A percentile compares a stretch with the other conserved stretches of the same genome.
phyloP scores from a whole-genome alignment of 2,113 vertebrate genomes.

The Limanda limanda region DNA sequence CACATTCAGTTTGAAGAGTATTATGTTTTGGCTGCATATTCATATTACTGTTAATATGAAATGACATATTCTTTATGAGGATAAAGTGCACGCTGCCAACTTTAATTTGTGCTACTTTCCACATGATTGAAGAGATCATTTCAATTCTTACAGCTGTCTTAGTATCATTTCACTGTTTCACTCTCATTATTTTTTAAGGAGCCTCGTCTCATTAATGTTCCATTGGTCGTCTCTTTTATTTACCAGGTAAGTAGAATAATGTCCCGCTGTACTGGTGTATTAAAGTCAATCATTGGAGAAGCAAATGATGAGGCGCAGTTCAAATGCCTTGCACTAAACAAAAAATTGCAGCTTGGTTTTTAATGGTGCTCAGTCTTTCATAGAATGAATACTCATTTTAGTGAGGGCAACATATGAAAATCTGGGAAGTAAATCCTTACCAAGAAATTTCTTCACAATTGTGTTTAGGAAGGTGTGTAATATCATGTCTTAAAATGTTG shows the following conservation, averaged over 20 bases:
- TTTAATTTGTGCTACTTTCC: constrained; percentile 39
- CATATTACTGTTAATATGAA: constrained; percentile 41
- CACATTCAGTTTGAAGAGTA: constrained; percentile 19
- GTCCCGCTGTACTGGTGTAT: not conserved
- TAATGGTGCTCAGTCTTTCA: not conserved
- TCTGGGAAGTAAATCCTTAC: no score
- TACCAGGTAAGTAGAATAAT: not conserved
- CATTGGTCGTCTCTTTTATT: constrained; percentile 18
- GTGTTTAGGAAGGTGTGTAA: no score
- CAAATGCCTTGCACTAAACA: not conserved
- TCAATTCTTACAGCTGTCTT: not conserved
- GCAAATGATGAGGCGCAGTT: not conserved
- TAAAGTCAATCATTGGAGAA: not conserved
- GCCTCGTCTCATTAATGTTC: constrained; percentile 16
- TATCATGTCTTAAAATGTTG: no score
- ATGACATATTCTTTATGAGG: constrained; percentile 52
- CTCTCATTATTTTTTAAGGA: not conserved
- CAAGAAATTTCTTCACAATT: no score
- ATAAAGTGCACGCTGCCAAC: constrained; percentile 48
- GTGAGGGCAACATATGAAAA: no score
- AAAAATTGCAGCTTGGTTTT: constrained; percentile 1
- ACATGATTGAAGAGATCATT: constrained; percentile 3
- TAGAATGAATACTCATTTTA: not conserved
- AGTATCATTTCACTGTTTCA: not conserved
- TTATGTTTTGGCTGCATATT: constrained; percentile 27